phyloP scores from a whole-genome alignment of 1,140 invertebrate genomes.

The Drosophila watanabei region DNA sequence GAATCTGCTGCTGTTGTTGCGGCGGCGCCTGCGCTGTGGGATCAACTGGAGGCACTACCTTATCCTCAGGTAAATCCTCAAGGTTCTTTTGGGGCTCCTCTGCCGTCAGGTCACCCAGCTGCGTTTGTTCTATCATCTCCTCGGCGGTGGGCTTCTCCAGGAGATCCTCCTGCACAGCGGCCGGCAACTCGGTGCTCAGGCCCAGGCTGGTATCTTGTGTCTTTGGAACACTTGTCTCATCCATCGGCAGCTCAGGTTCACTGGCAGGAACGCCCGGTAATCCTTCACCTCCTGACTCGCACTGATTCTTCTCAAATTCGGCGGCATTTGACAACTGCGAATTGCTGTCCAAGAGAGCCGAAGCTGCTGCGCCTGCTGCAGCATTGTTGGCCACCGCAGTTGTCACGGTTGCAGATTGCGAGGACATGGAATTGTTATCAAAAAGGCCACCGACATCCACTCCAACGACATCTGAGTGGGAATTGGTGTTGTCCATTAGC shows the following conservation, averaged over 20 bases:
- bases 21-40: constrained; percentile 7
- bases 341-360: constrained; percentile 78
- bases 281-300: constrained; percentile 29
- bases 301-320: constrained; percentile 66
- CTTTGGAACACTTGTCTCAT: constrained; percentile 66
- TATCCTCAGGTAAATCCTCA: constrained; percentile 61
- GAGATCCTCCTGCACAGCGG: constrained; percentile 27
- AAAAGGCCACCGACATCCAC: constrained; percentile 74
- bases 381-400: constrained; percentile 65
- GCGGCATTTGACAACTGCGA: constrained; percentile 73
- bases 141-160: constrained; percentile 48
- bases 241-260: constrained; percentile 53
- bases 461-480: constrained; percentile 61
- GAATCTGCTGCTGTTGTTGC: constrained; percentile 26
- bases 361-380: constrained; percentile 68
- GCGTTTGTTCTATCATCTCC: constrained; percentile 55
- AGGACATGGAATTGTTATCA: constrained; percentile 83
- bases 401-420: constrained; percentile 66
- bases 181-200: constrained; percentile 24
- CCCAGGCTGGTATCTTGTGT: constrained; percentile 48
- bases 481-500: constrained; percentile 72
- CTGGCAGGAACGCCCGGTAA: constrained; percentile 21
- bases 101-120: constrained; percentile 23
- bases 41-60: constrained; percentile 19
- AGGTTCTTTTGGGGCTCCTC: constrained; percentile 53